A percentile compares a stretch with the other conserved stretches of the same genome.
Conservation (phyloP, 2,113 vertebrate genomes). For the Chrysemys picta region DNA sequence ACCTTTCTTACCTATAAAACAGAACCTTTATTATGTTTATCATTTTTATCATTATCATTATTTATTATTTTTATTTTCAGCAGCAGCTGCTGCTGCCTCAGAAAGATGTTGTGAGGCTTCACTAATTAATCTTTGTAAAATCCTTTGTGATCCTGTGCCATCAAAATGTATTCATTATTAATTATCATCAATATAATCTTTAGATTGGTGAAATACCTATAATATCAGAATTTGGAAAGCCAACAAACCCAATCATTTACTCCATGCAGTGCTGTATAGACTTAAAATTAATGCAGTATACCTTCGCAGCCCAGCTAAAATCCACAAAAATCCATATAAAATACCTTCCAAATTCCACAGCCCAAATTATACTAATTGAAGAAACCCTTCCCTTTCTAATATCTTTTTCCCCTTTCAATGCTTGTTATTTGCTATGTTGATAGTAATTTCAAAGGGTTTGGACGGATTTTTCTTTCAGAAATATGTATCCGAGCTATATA, state of each 20-base stretch:
- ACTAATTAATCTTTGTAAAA: neutral
- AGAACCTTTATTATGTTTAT: neutral
- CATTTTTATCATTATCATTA: neutral
- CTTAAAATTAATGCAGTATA: slow-evolving; percentile 49
- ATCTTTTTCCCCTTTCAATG: slow-evolving; percentile 1
- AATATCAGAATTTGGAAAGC: slow-evolving; percentile 31
- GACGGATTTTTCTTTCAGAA: neutral
- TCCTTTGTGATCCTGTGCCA: neutral
- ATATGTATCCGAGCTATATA: neutral
- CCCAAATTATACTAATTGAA: slow-evolving; percentile 13
- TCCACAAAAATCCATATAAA: slow-evolving; percentile 70
- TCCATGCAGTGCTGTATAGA: slow-evolving; percentile 36
- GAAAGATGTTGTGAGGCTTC: neutral
- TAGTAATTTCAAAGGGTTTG: neutral
- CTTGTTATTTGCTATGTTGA: neutral
- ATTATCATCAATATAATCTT: neutral
- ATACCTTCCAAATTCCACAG: slow-evolving; percentile 57
- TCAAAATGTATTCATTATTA: neutral
- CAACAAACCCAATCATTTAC: slow-evolving; percentile 52
- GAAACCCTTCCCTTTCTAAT: slow-evolving; percentile 14
- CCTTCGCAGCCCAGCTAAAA: slow-evolving; percentile 56
- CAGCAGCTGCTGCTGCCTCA: neutral
- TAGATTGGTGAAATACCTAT: slow-evolving; percentile 11
- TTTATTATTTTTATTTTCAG: neutral
- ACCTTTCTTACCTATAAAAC: neutral